Evolutionary conservation across 2,888 invertebrate species (phyloP).

Genomic region (Phengaris alcon): DNA sequence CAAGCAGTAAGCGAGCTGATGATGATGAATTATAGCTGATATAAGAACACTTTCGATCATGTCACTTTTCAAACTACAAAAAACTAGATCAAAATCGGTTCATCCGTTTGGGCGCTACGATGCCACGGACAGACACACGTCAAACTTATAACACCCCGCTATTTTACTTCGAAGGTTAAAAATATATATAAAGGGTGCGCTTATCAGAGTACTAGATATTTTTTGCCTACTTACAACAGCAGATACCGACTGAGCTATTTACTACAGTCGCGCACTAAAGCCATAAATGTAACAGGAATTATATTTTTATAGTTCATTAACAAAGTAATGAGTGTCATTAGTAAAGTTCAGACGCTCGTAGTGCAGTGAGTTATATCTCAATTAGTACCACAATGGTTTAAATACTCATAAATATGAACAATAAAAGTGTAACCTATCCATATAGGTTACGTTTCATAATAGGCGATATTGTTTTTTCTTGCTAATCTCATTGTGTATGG

Average conservation of each 20-base stretch:
- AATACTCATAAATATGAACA: conserved; percentile 13
- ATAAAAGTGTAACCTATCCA: conserved; percentile 23
- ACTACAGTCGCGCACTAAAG: not conserved
- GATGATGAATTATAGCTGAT: too few relatives aligned
- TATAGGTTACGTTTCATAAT: conserved; percentile 16
- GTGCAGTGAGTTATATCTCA: conserved; percentile 37
- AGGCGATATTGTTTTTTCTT: conserved; percentile 22
- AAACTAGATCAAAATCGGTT: too few relatives aligned
- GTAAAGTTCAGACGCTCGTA: conserved; percentile 32
- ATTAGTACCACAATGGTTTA: conserved; percentile 30
- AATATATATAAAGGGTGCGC: too few relatives aligned
- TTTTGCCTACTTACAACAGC: too few relatives aligned
- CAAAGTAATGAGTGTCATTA: conserved; percentile 35
- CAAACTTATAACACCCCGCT: too few relatives aligned
- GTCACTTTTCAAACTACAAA: too few relatives aligned
- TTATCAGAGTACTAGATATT: too few relatives aligned
- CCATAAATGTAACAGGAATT: conserved; percentile 32
- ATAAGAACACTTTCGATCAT: too few relatives aligned
- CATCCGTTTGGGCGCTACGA: too few relatives aligned
- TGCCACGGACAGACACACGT: too few relatives aligned
- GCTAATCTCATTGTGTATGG: conserved; percentile 19
- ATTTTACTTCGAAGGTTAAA: too few relatives aligned
- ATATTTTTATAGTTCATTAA: conserved; percentile 38
- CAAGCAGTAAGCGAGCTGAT: too few relatives aligned
- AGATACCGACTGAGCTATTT: not conserved